phyloP scores from a whole-genome alignment of 2,113 vertebrate genomes.

The Grallaria varia region DNA sequence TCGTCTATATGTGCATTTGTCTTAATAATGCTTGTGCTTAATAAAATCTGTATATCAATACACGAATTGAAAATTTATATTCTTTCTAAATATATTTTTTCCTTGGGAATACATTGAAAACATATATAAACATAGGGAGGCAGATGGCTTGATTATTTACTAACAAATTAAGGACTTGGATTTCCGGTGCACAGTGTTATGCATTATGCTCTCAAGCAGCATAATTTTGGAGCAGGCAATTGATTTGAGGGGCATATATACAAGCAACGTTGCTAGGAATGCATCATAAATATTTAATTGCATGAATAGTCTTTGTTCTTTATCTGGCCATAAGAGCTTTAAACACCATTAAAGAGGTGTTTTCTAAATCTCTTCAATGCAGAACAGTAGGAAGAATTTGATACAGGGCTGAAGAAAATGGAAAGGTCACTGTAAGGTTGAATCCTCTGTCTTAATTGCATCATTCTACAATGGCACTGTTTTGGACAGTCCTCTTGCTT shows the following conservation, averaged over 20 bases:
- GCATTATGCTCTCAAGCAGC: constrained; percentile 60
- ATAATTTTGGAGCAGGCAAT: constrained; percentile 52
- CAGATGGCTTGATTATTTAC: constrained; percentile 45
- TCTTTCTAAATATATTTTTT: constrained; percentile 35
- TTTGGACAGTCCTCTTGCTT: constrained; percentile 75
- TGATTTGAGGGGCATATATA: constrained; percentile 40
- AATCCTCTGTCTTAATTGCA: constrained; percentile 76
- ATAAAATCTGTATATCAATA: not conserved
- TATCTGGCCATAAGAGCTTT: constrained; percentile 36
- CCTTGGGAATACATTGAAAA: constrained; percentile 39
- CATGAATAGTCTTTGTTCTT: constrained; percentile 48
- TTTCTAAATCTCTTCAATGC: constrained; percentile 41
- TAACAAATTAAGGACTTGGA: constrained; percentile 17
- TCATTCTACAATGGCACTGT: constrained; percentile 73
- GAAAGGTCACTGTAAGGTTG: constrained; percentile 75
- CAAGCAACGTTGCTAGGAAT: constrained; percentile 12
- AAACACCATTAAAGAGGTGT: constrained; percentile 44
- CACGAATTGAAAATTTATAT: constrained; percentile 10
- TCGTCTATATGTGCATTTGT: not conserved
- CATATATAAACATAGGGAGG: constrained; percentile 44
- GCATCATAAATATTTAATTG: constrained; percentile 48
- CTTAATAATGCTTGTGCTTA: not conserved
- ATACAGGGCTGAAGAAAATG: constrained; percentile 51
- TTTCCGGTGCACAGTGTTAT: constrained; percentile 37
- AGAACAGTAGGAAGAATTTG: constrained; percentile 8